Conservation (phyloP, 2,888 invertebrate species). For the Serripes groenlandicus region DNA sequence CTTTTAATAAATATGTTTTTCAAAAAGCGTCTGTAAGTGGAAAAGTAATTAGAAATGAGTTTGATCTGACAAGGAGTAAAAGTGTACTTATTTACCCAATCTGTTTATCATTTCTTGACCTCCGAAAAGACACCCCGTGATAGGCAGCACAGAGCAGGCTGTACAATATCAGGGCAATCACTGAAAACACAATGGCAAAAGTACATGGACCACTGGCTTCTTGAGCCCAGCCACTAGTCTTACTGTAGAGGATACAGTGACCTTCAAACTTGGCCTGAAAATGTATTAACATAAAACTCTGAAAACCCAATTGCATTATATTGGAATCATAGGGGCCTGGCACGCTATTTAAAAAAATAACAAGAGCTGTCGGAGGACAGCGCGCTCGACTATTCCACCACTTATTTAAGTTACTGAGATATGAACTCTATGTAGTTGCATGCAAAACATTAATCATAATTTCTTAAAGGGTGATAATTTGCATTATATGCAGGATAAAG, state of each 20-base stretch:
- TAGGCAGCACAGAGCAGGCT: constrained; percentile 8
- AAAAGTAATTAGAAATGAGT: background rate
- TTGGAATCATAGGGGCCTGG: too few relatives aligned
- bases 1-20: background rate
- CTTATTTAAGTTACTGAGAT: background rate
- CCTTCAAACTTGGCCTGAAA: constrained; percentile 13
- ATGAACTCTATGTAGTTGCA: background rate
- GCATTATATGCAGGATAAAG: too few relatives aligned
- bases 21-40: background rate
- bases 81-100: background rate
- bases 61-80: background rate
- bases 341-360: too few relatives aligned
- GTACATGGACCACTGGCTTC: background rate
- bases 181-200: constrained; percentile 7
- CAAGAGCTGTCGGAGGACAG: background rate
- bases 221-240: background rate
- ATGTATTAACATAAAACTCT: too few relatives aligned
- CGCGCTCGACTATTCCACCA: background rate
- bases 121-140: constrained; percentile 8
- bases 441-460: too few relatives aligned
- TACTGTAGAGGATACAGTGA: background rate
- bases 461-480: too few relatives aligned
- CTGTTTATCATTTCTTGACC: background rate
- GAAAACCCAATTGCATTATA: too few relatives aligned
- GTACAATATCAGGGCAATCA: constrained; percentile 9